Conservation (phyloP, 37 sponge, comb jelly and placozoan species). For the Tethya wilhelma region DNA sequence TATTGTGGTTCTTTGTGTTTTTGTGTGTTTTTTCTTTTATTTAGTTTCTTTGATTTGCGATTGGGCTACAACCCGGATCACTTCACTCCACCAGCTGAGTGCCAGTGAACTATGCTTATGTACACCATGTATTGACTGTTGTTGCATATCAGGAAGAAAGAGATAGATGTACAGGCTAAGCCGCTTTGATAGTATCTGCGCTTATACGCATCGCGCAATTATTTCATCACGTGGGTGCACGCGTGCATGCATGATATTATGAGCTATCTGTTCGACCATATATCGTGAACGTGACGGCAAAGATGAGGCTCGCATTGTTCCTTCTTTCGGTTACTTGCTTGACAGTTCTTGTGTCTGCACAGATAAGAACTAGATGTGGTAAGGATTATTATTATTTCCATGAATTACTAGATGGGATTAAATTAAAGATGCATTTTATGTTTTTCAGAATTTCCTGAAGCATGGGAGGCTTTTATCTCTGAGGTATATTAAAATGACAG, state of each 20-base stretch:
- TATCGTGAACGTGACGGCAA: no score
- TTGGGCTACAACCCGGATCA: slow-evolving; percentile 41
- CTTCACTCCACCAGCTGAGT: slow-evolving; percentile 27
- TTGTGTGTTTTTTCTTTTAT: not conserved
- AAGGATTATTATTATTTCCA: not conserved
- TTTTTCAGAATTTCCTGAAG: not conserved
- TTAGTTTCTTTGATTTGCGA: slow-evolving; percentile 39
- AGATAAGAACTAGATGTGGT: slow-evolving; percentile 25
- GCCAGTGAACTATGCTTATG: not conserved
- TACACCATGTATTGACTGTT: not conserved
- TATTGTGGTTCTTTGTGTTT: no score
- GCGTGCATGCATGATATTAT: not conserved
- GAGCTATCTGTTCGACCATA: not conserved
- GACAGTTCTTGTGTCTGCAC: not conserved
- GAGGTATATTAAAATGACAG: not conserved
- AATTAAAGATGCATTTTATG: not conserved
- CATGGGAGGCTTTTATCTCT: slow-evolving; percentile 7
- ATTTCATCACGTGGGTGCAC: not conserved
- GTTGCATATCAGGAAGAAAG: no score
- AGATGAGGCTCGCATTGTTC: no score
- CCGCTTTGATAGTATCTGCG: no score
- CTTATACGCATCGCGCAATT: no score
- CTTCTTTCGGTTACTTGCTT: no score
- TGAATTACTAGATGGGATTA: no score
- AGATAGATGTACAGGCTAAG: no score